phyloP scores from a whole-genome alignment of 2,797 vertebrate species.

The Ataeniobius toweri region DNA sequence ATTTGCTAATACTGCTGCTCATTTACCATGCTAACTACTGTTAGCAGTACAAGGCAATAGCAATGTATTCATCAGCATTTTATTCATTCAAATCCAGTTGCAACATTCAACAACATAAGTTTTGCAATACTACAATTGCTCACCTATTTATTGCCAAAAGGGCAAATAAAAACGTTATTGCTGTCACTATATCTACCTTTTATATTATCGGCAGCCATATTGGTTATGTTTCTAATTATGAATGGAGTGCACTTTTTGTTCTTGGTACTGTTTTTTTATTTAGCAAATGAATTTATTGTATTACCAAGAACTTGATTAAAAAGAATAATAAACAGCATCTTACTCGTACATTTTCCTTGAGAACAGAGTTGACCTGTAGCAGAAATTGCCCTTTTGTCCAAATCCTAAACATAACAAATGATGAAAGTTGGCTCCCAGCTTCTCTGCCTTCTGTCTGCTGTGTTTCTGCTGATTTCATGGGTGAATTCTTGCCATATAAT shows the following conservation, averaged over 20 bases:
- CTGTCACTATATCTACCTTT: background rate
- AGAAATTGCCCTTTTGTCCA: background rate
- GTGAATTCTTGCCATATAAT: background rate
- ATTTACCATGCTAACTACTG: too few relatives aligned
- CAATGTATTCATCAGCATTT: background rate
- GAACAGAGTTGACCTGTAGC: constrained; percentile 7
- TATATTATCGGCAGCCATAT: background rate
- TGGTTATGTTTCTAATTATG: background rate
- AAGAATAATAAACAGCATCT: background rate
- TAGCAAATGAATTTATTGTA: background rate
- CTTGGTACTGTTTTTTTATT: background rate
- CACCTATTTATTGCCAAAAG: background rate
- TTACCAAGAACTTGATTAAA: background rate
- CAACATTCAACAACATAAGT: background rate
- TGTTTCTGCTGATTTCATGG: constrained; percentile 7
- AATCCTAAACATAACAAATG: background rate
- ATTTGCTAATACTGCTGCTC: too few relatives aligned
- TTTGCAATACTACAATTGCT: background rate
- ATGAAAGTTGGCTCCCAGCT: background rate
- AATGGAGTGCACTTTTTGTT: background rate
- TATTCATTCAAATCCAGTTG: background rate
- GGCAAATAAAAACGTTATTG: background rate
- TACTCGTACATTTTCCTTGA: background rate
- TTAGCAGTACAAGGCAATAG: too few relatives aligned
- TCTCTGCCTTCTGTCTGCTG: constrained; percentile 1